Evolutionary conservation across 2,113 vertebrate genomes (phyloP).

Genomic region (Isurus oxyrinchus): DNA sequence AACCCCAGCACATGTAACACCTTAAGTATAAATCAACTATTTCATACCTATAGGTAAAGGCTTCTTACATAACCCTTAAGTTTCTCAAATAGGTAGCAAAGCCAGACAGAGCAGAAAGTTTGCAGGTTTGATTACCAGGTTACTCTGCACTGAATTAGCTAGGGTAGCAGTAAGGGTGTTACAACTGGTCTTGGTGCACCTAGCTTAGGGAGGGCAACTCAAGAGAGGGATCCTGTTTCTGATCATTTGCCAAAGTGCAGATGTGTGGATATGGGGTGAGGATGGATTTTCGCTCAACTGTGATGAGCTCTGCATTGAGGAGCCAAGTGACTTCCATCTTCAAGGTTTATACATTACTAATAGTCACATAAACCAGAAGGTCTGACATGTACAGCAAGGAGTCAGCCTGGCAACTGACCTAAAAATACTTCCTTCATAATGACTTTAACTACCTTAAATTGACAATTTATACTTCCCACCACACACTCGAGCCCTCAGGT

Average conservation of each 20-base stretch:
- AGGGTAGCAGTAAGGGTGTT: not conserved
- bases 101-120: not conserved
- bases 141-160: not conserved
- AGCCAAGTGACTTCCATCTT: not conserved
- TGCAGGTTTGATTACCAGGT: not conserved
- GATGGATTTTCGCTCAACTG: not conserved
- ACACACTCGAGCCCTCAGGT: not conserved
- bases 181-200: not conserved
- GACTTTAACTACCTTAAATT: not conserved
- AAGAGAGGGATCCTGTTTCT: not conserved
- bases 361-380: not conserved
- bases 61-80: not conserved
- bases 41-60: not conserved
- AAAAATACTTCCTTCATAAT: not conserved
- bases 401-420: not conserved
- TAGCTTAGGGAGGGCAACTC: not conserved
- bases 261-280: not conserved
- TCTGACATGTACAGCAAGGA: not conserved
- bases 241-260: not conserved
- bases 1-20: not conserved
- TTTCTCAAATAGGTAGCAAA: not conserved
- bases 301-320: not conserved
- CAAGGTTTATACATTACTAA: not conserved
- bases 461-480: not conserved
- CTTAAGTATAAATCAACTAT: not conserved